phyloP scores from a whole-genome alignment of 2,888 invertebrate genomes.

The Meloe dianella region DNA sequence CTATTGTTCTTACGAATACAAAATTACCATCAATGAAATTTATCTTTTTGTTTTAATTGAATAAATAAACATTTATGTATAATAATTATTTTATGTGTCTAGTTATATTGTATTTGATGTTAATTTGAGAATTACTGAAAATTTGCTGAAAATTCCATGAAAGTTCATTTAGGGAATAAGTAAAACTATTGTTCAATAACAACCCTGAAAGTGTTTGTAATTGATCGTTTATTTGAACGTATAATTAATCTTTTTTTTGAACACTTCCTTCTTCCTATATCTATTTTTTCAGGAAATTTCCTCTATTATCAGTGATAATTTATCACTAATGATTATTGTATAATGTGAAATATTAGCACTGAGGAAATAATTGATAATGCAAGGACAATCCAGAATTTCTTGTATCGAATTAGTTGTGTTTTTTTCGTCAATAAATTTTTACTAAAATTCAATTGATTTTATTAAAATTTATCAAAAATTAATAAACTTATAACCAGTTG shows the following conservation, averaged over 20 bases:
- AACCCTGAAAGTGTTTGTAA: neutral
- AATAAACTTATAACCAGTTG: neutral
- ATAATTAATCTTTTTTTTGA: neutral
- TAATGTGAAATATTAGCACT: neutral
- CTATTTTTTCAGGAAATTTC: neutral
- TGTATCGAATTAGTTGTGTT: neutral
- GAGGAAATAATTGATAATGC: neutral
- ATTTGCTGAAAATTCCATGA: too few species aligned
- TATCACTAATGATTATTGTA: neutral
- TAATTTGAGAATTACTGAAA: too few species aligned
- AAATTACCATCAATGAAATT: neutral
- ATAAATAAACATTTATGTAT: neutral
- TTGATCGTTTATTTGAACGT: too few species aligned
- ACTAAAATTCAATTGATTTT: neutral
- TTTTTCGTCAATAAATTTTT: neutral
- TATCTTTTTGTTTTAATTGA: neutral
- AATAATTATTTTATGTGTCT: neutral
- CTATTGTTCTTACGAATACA: neutral
- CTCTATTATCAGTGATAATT: neutral
- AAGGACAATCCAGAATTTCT: neutral
- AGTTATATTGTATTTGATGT: too few species aligned
- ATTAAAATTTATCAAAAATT: neutral
- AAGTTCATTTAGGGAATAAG: too few species aligned
- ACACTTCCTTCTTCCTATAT: neutral
- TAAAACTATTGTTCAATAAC: neutral